Evolutionary conservation across 1,140 invertebrate species (phyloP).

Genomic region (Whitmania pigra): DNA sequence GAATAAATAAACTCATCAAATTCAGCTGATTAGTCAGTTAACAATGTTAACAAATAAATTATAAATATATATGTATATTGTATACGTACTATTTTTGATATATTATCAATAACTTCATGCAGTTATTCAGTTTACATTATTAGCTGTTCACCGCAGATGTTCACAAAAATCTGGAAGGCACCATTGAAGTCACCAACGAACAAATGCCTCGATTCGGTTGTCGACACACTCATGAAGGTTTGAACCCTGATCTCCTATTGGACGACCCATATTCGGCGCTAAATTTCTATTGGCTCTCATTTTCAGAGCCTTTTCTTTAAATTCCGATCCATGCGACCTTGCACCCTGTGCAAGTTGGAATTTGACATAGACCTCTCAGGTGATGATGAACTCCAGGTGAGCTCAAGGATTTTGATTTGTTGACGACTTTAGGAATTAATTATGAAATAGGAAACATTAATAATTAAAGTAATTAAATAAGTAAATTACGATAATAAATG

Average conservation of each 20-base stretch:
- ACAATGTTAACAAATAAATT: no score
- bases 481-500: no score
- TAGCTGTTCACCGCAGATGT: conserved; percentile 54
- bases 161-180: conserved; percentile 66
- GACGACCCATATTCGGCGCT: background rate
- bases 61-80: no score
- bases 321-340: conserved; percentile 66
- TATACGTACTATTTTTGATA: no score
- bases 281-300: conserved; percentile 8
- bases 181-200: conserved; percentile 44
- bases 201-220: conserved; percentile 47
- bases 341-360: conserved; percentile 61
- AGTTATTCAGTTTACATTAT: background rate
- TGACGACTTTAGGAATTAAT: no score
- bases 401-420: background rate
- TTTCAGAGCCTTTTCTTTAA: conserved; percentile 71
- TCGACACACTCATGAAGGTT: conserved; percentile 54
- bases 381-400: conserved; percentile 74
- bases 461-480: no score
- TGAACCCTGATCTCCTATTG: background rate
- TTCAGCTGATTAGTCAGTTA: no score
- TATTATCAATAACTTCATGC: no score
- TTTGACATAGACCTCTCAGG: conserved; percentile 69
- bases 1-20: no score
- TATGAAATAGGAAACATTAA: no score